Percentiles rank a stretch among this genome's conserved stretches.
phyloP scores from a whole-genome alignment of 1,140 invertebrate genomes.

The Holcopasites calliopsidis region DNA sequence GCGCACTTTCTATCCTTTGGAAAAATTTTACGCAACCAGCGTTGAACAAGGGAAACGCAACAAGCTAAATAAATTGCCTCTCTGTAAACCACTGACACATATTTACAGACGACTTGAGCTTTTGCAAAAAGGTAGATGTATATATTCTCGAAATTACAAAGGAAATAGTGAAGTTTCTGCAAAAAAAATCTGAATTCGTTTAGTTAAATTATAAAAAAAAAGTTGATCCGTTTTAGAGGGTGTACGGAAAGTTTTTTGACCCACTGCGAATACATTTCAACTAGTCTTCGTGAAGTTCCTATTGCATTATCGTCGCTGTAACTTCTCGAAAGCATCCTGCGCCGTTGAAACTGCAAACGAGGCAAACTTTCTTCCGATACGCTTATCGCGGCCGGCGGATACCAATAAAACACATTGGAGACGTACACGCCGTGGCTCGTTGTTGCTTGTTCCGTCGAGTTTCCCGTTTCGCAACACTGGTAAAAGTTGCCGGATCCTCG shows the following conservation, averaged over 20 bases:
- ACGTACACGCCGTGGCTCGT: not conserved
- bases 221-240: too few relatives aligned
- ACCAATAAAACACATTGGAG: conserved; percentile 3
- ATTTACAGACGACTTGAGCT: too few relatives aligned
- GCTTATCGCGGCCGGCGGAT: conserved; percentile 16
- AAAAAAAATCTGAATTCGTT: too few relatives aligned
- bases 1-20: conserved; percentile 28
- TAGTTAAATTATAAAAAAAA: too few relatives aligned
- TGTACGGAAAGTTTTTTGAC: too few relatives aligned
- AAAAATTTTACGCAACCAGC: conserved; percentile 16
- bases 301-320: not conserved
- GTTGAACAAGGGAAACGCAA: not conserved
- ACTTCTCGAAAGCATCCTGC: not conserved
- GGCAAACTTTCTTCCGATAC: conserved; percentile 21
- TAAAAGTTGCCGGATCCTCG: conserved; percentile 25
- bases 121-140: too few relatives aligned
- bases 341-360: conserved; percentile 2
- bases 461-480: conserved; percentile 26
- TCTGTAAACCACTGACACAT: not conserved
- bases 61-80: too few relatives aligned
- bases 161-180: too few relatives aligned
- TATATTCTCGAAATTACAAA: too few relatives aligned
- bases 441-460: conserved; percentile 6
- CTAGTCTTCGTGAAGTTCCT: not conserved
- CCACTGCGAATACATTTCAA: too few relatives aligned